Conservation (phyloP, 2,888 invertebrate genomes). For the Plebejus melissa region DNA sequence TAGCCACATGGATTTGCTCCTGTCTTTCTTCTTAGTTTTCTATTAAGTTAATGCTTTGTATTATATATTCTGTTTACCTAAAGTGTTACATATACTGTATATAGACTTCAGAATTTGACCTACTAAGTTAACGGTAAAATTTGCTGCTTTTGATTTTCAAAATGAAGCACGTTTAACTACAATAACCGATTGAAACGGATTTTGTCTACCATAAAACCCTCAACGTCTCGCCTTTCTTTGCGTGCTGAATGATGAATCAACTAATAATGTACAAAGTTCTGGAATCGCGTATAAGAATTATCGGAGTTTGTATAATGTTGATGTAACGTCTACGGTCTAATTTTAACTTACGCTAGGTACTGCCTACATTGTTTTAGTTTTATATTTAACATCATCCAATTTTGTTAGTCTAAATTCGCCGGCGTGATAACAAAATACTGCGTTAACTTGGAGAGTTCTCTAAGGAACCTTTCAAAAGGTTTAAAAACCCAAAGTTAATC, state of each 20-base stretch:
- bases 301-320: background rate
- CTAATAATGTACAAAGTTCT: background rate
- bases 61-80: background rate
- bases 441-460: background rate
- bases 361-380: slow-evolving; percentile 5
- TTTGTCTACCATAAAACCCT: background rate
- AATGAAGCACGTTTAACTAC: no score
- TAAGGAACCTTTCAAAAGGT: background rate
- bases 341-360: background rate
- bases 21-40: no score
- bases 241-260: background rate
- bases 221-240: background rate
- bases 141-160: background rate
- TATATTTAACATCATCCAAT: background rate
- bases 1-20: no score
- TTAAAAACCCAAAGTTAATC: background rate
- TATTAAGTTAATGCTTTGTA: background rate
- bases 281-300: background rate
- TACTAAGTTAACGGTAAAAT: background rate
- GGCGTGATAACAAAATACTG: background rate
- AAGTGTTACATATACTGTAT: background rate
- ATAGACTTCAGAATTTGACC: background rate
- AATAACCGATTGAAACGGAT: no score
- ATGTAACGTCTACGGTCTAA: background rate
- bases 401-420: background rate